Conservation (phyloP, 2,888 invertebrate genomes). For the Hylaea fasciaria region DNA sequence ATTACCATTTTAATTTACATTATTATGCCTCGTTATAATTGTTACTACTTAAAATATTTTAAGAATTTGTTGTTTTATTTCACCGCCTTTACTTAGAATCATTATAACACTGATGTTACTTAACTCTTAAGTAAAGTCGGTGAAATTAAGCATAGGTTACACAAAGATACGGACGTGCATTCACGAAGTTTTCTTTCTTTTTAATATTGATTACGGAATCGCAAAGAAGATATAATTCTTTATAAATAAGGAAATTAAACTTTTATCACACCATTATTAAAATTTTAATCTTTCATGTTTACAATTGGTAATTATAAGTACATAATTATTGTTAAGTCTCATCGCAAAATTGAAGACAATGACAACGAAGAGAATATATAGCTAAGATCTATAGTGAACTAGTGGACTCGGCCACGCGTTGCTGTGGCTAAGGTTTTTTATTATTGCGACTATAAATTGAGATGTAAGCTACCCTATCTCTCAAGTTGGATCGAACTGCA, state of each 20-base stretch:
- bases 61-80: conserved; percentile 6
- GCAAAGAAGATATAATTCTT: no score
- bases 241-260: no score
- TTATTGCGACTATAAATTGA: no score
- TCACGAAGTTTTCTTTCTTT: not conserved
- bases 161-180: conserved; percentile 22
- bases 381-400: no score
- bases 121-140: conserved; percentile 2
- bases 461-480: no score
- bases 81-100: conserved; percentile 7
- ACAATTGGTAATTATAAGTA: no score
- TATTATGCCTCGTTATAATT: conserved; percentile 71
- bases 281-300: not conserved
- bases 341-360: no score
- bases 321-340: not conserved
- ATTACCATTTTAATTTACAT: conserved; percentile 41
- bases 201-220: not conserved
- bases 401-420: no score
- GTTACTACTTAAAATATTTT: conserved; percentile 65
- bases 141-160: conserved; percentile 11
- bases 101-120: not conserved
- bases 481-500: no score
- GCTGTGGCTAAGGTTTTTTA: no score
- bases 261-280: no score
- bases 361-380: no score